These are phyloP conservation scores for Megaleporinus macrocephalus DNA, from an alignment of 2,113 vertebrate genomes.

Conservation along the genomic window DNA sequence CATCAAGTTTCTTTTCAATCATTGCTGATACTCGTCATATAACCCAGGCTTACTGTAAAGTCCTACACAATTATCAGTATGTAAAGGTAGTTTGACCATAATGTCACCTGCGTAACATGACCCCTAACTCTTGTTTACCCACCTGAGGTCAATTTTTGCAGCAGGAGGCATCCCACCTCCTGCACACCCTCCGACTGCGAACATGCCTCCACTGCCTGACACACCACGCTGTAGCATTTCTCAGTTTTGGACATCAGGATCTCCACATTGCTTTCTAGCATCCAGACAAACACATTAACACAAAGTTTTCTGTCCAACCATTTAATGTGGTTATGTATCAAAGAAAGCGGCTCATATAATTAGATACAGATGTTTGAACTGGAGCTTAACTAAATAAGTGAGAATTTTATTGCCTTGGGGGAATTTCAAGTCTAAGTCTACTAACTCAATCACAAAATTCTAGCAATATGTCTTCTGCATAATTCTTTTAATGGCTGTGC, in stretches of 20 bases:
- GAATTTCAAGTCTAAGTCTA: conserved; percentile 4
- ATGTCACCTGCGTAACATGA: neutral
- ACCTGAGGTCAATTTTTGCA: conserved; percentile 90
- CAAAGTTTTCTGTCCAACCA: neutral
- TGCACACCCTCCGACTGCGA: conserved; percentile 84
- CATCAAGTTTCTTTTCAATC: too few relatives aligned
- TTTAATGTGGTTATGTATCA: neutral
- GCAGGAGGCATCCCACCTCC: conserved; percentile 88
- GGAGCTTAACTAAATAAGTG: neutral
- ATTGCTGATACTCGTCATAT: too few relatives aligned
- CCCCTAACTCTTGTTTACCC: conserved; percentile 60
- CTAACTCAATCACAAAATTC: neutral
- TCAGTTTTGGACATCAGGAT: conserved; percentile 93
- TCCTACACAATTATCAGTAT: neutral
- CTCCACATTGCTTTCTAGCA: conserved; percentile 90
- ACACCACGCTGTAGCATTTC: conserved; percentile 87
- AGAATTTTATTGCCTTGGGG: neutral
- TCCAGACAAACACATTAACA: conserved; percentile 53
- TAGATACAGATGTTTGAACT: neutral
- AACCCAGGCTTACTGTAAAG: neutral
- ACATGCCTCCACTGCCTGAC: conserved; percentile 83
- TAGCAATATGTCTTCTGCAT: neutral
- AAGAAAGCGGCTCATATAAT: neutral
- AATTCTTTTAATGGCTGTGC: neutral
- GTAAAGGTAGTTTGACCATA: too few relatives aligned